phyloP scores from a whole-genome alignment of 2,797 vertebrate genomes.

The Epinephelus awoara region DNA sequence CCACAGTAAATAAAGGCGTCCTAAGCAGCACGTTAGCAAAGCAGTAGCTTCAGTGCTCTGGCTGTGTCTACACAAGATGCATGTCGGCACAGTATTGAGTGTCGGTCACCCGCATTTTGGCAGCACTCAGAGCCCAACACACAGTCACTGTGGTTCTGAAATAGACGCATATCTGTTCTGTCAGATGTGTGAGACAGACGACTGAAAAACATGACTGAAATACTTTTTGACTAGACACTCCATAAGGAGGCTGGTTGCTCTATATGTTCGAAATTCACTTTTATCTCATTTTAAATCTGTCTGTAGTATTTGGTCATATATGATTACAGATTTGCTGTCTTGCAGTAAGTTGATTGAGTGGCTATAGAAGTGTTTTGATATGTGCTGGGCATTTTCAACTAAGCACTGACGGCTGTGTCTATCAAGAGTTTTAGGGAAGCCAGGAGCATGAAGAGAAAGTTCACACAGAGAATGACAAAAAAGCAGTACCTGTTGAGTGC shows the following conservation, averaged over 20 bases:
- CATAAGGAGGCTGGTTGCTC: background rate
- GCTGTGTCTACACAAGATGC: background rate
- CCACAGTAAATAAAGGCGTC: background rate
- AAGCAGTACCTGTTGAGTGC: constrained; percentile 25
- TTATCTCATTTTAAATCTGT: background rate
- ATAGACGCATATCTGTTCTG: background rate
- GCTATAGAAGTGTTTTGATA: constrained; percentile 5
- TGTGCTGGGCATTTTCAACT: constrained; percentile 54
- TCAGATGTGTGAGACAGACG: background rate
- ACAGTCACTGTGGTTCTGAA: background rate
- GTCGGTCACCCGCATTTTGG: background rate
- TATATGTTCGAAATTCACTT: background rate
- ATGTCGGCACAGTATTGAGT: background rate
- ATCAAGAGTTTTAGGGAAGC: constrained; percentile 28
- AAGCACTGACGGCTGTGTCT: constrained; percentile 36
- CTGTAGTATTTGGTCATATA: background rate
- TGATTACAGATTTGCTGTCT: background rate
- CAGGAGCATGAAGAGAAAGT: constrained; percentile 43
- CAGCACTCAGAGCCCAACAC: background rate
- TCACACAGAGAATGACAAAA: constrained; percentile 38
- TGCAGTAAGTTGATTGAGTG: background rate
- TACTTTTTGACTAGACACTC: background rate
- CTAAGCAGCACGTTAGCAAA: background rate
- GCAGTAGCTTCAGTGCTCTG: background rate
- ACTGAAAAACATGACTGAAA: background rate